Percentiles rank a stretch among this genome's conserved stretches.
Conservation (phyloP, 2,113 vertebrate genomes). For the Callithrix jacchus region DNA sequence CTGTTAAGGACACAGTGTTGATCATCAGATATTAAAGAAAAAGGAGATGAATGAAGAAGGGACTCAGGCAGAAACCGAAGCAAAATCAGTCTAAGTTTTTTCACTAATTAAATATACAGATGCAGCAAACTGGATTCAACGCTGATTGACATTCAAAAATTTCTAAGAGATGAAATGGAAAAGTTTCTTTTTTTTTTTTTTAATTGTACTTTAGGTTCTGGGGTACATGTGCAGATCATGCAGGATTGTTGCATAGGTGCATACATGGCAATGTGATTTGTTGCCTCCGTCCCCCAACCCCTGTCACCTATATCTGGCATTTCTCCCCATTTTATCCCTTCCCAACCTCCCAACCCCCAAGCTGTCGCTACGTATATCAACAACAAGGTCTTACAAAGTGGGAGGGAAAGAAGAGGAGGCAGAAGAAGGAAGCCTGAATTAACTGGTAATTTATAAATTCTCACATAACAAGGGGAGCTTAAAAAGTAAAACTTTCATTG, state of each 20-base stretch:
- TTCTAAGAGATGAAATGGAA: not conserved
- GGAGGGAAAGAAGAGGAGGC: not conserved
- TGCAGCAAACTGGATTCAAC: not conserved
- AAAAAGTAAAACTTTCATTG: conserved; percentile 20
- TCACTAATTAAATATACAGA: not conserved
- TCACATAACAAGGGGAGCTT: conserved; percentile 21
- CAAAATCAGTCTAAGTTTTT: not conserved
- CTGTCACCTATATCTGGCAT: too few species aligned
- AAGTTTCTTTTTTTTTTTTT: not conserved
- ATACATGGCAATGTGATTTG: too few species aligned
- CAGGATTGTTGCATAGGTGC: too few species aligned
- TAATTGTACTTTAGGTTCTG: too few species aligned
- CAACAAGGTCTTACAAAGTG: not conserved
- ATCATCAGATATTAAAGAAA: not conserved
- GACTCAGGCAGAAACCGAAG: not conserved
- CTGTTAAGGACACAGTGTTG: not conserved
- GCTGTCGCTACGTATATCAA: not conserved
- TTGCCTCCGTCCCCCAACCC: too few species aligned
- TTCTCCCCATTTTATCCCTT: too few species aligned
- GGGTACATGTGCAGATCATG: too few species aligned
- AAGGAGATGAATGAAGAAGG: not conserved
- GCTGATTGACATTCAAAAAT: not conserved
- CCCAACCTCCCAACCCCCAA: too few species aligned
- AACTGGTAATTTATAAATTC: conserved; percentile 54
- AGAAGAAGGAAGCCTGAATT: conserved; percentile 3